Conservation (phyloP, 2,113 vertebrate genomes). For the Callipepla squamata region DNA sequence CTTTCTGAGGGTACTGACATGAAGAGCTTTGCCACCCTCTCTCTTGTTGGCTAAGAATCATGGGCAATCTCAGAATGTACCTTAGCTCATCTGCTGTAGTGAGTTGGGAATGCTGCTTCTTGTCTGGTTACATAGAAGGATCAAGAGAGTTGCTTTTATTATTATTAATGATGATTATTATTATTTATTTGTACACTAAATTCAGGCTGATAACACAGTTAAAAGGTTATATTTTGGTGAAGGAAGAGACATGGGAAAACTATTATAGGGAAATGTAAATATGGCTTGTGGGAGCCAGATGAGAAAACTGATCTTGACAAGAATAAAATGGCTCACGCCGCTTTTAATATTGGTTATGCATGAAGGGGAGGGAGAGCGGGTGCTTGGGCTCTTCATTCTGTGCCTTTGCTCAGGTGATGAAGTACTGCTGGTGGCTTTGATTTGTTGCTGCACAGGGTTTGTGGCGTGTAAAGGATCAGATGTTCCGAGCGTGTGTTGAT, state of each 20-base stretch:
- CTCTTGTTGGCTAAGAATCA: background rate
- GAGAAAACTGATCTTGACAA: background rate
- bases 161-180: background rate
- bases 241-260: background rate
- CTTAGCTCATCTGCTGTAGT: rapidly evolving
- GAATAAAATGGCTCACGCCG: background rate
- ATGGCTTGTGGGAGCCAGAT: background rate
- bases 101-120: background rate
- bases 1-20: background rate
- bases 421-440: rapidly evolving
- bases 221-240: background rate
- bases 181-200: background rate
- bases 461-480: background rate
- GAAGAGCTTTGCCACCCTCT: background rate
- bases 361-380: background rate
- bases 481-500: background rate
- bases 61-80: background rate
- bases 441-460: background rate
- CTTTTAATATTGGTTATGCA: background rate
- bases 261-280: background rate
- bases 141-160: background rate
- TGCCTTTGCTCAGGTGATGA: background rate
- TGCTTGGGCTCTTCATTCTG: background rate
- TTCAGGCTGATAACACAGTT: background rate
- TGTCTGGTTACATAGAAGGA: background rate